phyloP scores from a whole-genome alignment of 1,140 invertebrate species.

The Conus betulinus region DNA sequence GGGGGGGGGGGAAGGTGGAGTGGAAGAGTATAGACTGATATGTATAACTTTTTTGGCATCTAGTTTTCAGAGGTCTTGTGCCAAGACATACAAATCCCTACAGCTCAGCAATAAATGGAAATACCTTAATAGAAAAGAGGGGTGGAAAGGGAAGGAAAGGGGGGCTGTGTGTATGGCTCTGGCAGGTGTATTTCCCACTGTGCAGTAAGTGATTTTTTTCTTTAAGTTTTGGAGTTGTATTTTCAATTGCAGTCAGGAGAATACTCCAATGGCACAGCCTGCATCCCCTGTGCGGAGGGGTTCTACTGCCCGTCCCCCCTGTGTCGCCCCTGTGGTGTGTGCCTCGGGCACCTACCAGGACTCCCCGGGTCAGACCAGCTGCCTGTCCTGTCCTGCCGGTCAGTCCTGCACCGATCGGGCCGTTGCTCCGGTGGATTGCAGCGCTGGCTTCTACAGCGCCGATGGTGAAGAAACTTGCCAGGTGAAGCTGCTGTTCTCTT shows the following conservation, averaged over 20 bases:
- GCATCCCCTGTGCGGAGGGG: slow-evolving; percentile 61
- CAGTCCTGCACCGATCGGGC: slow-evolving; percentile 59
- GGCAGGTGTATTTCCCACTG: too few species aligned
- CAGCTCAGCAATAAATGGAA: too few species aligned
- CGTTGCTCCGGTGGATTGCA: slow-evolving; percentile 60
- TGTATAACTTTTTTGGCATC: too few species aligned
- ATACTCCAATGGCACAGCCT: slow-evolving; percentile 63
- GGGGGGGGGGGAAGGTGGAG: too few species aligned
- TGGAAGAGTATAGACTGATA: too few species aligned
- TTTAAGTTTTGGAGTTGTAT: background rate
- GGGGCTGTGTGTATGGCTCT: too few species aligned
- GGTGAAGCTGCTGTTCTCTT: slow-evolving; percentile 37
- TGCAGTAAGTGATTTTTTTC: background rate
- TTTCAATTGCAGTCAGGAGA: slow-evolving; percentile 60
- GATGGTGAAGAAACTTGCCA: slow-evolving; percentile 58
- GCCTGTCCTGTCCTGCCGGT: slow-evolving; percentile 65
- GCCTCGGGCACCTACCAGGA: slow-evolving; percentile 63
- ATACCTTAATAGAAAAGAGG: too few species aligned
- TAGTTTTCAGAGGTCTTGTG: too few species aligned
- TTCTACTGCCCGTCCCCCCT: slow-evolving; percentile 61
- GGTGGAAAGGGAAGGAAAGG: too few species aligned
- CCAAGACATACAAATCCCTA: too few species aligned
- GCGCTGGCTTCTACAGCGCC: slow-evolving; percentile 66
- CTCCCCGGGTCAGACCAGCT: slow-evolving; percentile 57
- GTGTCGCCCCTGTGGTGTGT: slow-evolving; percentile 53